phyloP scores from a whole-genome alignment of 2,888 invertebrate species.

The Micoletzkya japonica region DNA sequence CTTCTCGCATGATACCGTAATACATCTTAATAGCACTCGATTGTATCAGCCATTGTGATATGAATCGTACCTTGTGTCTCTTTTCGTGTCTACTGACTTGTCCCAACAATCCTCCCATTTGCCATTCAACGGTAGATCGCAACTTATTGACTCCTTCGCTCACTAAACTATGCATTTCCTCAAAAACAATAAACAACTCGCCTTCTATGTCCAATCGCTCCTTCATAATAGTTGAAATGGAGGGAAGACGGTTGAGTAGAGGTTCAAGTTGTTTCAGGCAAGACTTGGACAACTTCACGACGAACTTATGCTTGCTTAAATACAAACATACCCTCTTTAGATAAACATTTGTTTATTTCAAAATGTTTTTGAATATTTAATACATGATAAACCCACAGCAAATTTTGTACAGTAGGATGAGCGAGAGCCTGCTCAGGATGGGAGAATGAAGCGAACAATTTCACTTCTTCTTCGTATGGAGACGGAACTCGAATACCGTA shows the following conservation, averaged over 20 bases:
- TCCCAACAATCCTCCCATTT: conserved; percentile 45
- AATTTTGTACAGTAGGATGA: conserved; percentile 4
- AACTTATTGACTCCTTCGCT: conserved; percentile 31
- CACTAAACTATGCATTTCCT: conserved; percentile 22
- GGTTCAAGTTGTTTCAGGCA: conserved; percentile 36
- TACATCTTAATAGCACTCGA: conserved; percentile 4
- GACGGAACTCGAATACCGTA: conserved; percentile 18
- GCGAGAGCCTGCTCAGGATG: conserved; percentile 3
- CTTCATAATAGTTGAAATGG: conserved; percentile 31
- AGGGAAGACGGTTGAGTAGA: conserved; percentile 27
- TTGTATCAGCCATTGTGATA: neutral
- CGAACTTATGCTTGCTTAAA: conserved; percentile 33
- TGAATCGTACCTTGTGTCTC: conserved; percentile 37
- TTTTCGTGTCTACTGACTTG: conserved; percentile 34
- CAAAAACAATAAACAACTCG: conserved; percentile 12
- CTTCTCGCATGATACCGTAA: conserved; percentile 25
- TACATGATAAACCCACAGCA: conserved; percentile 1
- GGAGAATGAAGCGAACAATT: conserved; percentile 1
- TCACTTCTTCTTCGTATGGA: conserved; percentile 26
- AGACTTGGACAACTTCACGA: conserved; percentile 34
- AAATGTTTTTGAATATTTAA: neutral
- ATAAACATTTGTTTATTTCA: too few species aligned
- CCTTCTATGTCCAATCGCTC: conserved; percentile 34
- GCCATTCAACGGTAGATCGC: conserved; percentile 33
- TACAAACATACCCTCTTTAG: neutral